Evolutionary conservation across 2,113 vertebrate species (phyloP), one percentile per base, ranked within the genome.

Genomic region (Sminthopsis crassicaudata): DNA sequence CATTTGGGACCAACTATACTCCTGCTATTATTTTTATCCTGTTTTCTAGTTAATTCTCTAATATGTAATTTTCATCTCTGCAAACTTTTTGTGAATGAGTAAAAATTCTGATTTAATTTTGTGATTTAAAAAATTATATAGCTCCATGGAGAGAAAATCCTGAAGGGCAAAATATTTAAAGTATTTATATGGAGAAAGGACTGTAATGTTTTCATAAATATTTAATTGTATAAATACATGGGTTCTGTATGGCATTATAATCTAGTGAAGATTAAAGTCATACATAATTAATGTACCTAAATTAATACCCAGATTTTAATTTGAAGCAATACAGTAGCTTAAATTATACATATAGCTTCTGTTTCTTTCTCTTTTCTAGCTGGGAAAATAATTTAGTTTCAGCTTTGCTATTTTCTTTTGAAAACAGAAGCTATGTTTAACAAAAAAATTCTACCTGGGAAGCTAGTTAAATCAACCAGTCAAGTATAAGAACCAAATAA

Each of bases 111-210:
- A 50, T 95, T 92, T 97, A 54, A 96, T 97, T 98, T 94, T 98
- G 97, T 97, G 96, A 97, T 97, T 98, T 98, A 98, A 96, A 97
- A 2, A 42, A 96, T 97, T 97, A 97, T 96, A 97, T 97, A 95
- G 97, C 96, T 96, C 96, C 97, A 97, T 93, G 96, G 97, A 93
- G 95, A 96, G 92, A 94, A 96, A 94, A 96, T 97, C 97, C 95
- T 97, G 98, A 97, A 98, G 97, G 97, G 97, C 97, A 95, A 97
- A 98, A 96, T 97, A 96, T 96, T 97, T 96, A 96, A 97, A 95
- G 23, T 96, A 93, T 92, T 96, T 97, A 96, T 97, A 92, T 97
- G 96, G 88, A 95, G 53, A 95, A 97, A 95, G 95, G 95, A 94
- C 26, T 12, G 76, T 53, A 93, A 46, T 91, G 93, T 93, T 94